Evolutionary conservation across 2,797 vertebrate genomes (phyloP), one percentile per base, ranked within the genome.

Genomic region (Mastacembelus armatus): DNA sequence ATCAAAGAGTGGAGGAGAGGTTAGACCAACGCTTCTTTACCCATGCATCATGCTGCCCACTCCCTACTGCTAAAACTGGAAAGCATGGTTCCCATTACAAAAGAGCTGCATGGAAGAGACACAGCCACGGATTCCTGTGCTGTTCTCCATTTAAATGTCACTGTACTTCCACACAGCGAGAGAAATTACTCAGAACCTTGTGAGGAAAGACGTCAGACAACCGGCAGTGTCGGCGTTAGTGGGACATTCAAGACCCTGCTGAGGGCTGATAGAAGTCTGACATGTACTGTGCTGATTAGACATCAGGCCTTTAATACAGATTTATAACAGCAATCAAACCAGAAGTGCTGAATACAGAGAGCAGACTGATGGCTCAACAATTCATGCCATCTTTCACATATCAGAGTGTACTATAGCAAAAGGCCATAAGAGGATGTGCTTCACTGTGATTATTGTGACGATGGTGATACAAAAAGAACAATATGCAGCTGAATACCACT

Each of bases 21-120:
- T 86, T 76, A 84, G 77, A 73, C 65, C 71, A 32, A 55, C 18
- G 39, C 68, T 84, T 68, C 67, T 79, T 67, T 78, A 72, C 78
- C 86, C 83, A 89, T 85, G 63, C 88, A 77, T 42, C 36, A n/a
- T 1, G 55, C 82, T 85, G 81, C 89, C 89, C 77, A 86, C 89
- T 83, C 72, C 81, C 36, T 78, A 69, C 75, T 58, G 84, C 64
- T 58, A 24, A 45, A 69, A 45, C 73, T 51, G 58, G 59, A 80
- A 67, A 10, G 32, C 27, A 61, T 22, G 14, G 56, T 16, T 86
- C 42, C 51, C 52, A 64, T 76, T 51, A 78, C 69, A 85, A 76
- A 79, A 74, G 73, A 70, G 52, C 74, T 40, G 24, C 63, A 64
- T 70, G 73, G 63, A 44, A 76, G 52, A 60, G 18, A 61, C 68